Evolutionary conservation across 2,888 invertebrate genomes (phyloP).

Genomic region (Apamea sordens): DNA sequence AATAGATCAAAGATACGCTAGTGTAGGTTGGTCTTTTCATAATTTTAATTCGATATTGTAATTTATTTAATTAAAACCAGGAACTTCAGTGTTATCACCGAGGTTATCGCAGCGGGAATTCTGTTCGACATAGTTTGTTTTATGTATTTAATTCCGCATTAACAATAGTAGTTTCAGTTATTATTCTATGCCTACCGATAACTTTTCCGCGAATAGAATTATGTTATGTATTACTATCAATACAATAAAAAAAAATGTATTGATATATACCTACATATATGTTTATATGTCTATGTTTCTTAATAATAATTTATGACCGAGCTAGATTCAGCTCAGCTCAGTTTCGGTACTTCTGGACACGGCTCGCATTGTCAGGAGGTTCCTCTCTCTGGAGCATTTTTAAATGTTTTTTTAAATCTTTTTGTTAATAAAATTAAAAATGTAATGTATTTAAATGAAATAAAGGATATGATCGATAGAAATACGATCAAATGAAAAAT

Average conservation of each 20-base stretch:
- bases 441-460: too few relatives aligned
- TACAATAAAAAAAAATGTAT: neutral
- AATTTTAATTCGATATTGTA: conserved; percentile 43
- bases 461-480: neutral
- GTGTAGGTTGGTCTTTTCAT: conserved; percentile 25
- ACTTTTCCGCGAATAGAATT: neutral
- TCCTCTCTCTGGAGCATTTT: too few relatives aligned
- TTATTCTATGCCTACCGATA: neutral
- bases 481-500: conserved; percentile 5
- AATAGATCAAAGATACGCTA: conserved; percentile 56
- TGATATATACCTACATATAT: neutral
- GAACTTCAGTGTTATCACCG: conserved; percentile 62
- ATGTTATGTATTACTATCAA: neutral
- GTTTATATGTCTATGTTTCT: too few relatives aligned
- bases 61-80: conserved; percentile 60
- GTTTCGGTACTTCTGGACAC: too few relatives aligned
- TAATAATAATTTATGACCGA: too few relatives aligned
- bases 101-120: conserved; percentile 66
- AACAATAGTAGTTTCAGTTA: conserved; percentile 23
- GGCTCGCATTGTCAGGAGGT: too few relatives aligned
- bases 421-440: too few relatives aligned
- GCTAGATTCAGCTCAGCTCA: too few relatives aligned
- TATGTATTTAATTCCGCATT: conserved; percentile 38
- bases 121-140: conserved; percentile 50
- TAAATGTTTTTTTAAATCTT: too few relatives aligned